Evolutionary conservation across 2,113 vertebrate species (phyloP).

Genomic region (Calcarius ornatus): DNA sequence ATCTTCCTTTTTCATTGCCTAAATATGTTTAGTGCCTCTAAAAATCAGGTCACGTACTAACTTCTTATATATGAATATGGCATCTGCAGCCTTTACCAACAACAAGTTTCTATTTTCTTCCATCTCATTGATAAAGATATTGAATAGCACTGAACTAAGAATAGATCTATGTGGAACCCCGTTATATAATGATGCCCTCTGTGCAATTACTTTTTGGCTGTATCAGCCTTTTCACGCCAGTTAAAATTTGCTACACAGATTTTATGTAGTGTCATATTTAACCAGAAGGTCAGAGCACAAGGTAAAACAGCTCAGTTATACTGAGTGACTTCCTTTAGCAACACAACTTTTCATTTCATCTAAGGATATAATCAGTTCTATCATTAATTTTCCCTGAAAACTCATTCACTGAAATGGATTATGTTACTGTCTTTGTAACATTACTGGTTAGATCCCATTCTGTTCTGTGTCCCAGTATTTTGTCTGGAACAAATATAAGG

Average conservation of each 20-base stretch:
- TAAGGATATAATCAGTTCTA: conserved; percentile 20
- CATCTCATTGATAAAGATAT: conserved; percentile 67
- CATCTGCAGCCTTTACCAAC: conserved; percentile 67
- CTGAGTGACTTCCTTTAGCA: not conserved
- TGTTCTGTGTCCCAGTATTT: not conserved
- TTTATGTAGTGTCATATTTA: conserved; percentile 39
- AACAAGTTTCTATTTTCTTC: conserved; percentile 70
- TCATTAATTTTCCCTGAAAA: conserved; percentile 29
- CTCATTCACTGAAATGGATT: conserved; percentile 13
- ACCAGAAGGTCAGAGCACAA: conserved; percentile 46
- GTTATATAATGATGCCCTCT: conserved; percentile 57
- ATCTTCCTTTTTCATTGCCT: conserved; percentile 42
- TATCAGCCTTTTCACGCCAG: conserved; percentile 21
- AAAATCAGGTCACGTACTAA: conserved; percentile 68
- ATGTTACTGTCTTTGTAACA: not conserved
- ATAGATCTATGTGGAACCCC: conserved; percentile 64
- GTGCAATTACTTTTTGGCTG: conserved; percentile 57
- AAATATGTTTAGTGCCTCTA: conserved; percentile 21
- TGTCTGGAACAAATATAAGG: not conserved
- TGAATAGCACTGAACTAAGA: conserved; percentile 61
- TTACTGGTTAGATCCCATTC: conserved; percentile 5
- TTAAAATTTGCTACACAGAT: conserved; percentile 34
- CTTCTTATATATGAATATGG: conserved; percentile 66
- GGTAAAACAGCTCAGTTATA: conserved; percentile 20
- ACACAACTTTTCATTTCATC: conserved; percentile 23